Percentiles rank a stretch among this genome's conserved stretches.
Evolutionary conservation across 1,140 invertebrate genomes (phyloP).

Genomic region (Drosophila paulistorum): DNA sequence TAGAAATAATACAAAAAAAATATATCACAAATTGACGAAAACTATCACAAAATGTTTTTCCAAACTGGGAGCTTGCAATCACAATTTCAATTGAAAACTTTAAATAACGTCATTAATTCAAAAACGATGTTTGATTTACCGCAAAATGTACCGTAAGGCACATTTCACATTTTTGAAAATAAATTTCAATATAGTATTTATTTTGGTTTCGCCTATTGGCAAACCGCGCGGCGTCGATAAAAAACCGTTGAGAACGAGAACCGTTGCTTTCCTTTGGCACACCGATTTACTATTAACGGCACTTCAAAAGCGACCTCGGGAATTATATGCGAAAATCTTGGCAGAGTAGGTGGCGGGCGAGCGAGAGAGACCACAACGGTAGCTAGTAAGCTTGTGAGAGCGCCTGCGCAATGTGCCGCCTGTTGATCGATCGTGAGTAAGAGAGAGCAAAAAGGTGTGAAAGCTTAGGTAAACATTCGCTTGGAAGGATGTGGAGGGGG

Average conservation of each 20-base stretch:
- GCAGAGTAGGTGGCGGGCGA: conserved; percentile 18
- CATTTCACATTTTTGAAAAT: conserved; percentile 21
- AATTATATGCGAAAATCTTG: conserved; percentile 75
- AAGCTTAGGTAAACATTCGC: conserved; percentile 41
- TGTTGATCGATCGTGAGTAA: conserved; percentile 22
- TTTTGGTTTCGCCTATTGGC: conserved; percentile 28
- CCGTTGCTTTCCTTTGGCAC: conserved; percentile 73
- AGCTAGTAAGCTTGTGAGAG: conserved; percentile 1
- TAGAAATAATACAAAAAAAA: conserved; percentile 5
- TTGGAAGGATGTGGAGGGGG: neutral
- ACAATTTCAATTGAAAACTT: neutral
- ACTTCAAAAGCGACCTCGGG: conserved; percentile 68
- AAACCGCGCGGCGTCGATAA: conserved; percentile 35
- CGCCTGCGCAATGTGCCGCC: conserved; percentile 39
- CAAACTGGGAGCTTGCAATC: neutral
- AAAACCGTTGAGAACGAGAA: conserved; percentile 29
- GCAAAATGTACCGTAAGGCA: neutral
- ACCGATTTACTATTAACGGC: conserved; percentile 73
- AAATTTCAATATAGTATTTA: conserved; percentile 2
- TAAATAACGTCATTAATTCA: neutral
- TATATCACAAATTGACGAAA: conserved; percentile 44
- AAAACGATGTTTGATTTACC: neutral
- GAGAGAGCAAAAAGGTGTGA: conserved; percentile 42
- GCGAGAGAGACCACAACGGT: neutral
- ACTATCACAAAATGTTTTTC: conserved; percentile 12